Conservation (phyloP, 2,888 invertebrate species). For the Didymodactylos carnosus region DNA sequence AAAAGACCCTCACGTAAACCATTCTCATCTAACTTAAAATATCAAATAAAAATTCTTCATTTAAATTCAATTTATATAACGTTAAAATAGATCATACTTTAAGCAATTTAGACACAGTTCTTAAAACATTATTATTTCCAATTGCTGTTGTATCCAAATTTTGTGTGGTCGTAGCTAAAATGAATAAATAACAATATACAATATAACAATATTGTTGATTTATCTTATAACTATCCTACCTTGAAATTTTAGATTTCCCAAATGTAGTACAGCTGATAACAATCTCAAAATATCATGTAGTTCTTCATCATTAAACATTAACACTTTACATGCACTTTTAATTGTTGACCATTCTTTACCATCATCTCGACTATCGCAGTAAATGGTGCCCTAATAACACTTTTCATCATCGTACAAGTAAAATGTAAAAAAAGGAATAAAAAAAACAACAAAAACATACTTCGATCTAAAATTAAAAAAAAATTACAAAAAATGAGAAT, state of each 20-base stretch:
- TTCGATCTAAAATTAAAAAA: constrained; percentile 33
- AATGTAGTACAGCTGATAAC: constrained; percentile 73
- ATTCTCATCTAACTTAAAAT: background rate
- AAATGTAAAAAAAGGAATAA: background rate
- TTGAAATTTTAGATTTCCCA: constrained; percentile 86
- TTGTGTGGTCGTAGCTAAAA: constrained; percentile 6
- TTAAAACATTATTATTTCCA: constrained; percentile 1
- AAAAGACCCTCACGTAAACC: constrained; percentile 44
- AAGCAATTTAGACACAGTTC: background rate
- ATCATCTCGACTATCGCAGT: constrained; percentile 85
- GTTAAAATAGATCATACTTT: background rate
- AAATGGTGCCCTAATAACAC: constrained; percentile 43
- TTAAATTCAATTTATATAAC: background rate
- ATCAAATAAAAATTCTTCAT: background rate
- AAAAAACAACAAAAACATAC: background rate
- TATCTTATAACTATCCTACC: too few relatives aligned
- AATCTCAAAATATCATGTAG: constrained; percentile 88
- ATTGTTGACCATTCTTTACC: constrained; percentile 89
- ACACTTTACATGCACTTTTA: constrained; percentile 75
- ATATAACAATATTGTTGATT: background rate
- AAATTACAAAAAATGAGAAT: too few relatives aligned
- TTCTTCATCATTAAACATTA: constrained; percentile 76
- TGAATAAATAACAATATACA: background rate
- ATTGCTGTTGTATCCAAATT: constrained; percentile 22
- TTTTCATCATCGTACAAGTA: too few relatives aligned